Evolutionary conservation across 2,888 invertebrate genomes (phyloP).

Genomic region (Bugulina stolonifera): DNA sequence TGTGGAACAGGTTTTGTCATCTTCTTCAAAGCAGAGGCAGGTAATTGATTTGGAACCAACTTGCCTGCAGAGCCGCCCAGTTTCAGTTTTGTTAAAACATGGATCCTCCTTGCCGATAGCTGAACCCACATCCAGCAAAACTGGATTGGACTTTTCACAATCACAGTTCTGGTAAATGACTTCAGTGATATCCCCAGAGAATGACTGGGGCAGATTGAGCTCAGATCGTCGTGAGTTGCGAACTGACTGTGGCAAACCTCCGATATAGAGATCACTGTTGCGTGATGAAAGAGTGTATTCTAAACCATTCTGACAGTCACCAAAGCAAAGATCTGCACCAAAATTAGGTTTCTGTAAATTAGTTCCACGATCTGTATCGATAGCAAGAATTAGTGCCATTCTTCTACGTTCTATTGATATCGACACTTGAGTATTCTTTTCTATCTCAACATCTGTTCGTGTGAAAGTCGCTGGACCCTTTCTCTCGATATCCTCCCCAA

Average conservation of each 20-base stretch:
- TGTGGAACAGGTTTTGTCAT: not conserved
- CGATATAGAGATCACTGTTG: slow-evolving; percentile 16
- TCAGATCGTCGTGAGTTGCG: too few species aligned
- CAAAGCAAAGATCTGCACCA: slow-evolving; percentile 9
- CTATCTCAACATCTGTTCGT: not conserved
- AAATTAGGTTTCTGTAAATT: not conserved
- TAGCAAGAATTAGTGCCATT: not conserved
- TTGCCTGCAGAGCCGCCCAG: not conserved
- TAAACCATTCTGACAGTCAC: not conserved
- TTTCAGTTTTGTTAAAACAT: not conserved
- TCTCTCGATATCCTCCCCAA: not conserved
- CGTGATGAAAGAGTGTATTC: not conserved
- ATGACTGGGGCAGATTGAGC: not conserved
- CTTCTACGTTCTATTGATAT: not conserved
- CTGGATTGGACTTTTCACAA: not conserved
- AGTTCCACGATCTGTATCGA: not conserved
- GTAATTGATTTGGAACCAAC: too few species aligned
- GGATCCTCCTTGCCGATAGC: not conserved
- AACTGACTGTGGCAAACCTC: not conserved
- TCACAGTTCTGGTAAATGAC: slow-evolving; percentile 3
- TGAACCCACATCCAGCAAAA: not conserved
- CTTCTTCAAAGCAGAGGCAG: not conserved
- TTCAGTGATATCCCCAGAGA: not conserved
- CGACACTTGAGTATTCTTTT: too few species aligned
- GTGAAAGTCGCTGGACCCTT: not conserved